Conservation (phyloP, 2,113 vertebrate species). For the Poicephalus gulielmi region DNA sequence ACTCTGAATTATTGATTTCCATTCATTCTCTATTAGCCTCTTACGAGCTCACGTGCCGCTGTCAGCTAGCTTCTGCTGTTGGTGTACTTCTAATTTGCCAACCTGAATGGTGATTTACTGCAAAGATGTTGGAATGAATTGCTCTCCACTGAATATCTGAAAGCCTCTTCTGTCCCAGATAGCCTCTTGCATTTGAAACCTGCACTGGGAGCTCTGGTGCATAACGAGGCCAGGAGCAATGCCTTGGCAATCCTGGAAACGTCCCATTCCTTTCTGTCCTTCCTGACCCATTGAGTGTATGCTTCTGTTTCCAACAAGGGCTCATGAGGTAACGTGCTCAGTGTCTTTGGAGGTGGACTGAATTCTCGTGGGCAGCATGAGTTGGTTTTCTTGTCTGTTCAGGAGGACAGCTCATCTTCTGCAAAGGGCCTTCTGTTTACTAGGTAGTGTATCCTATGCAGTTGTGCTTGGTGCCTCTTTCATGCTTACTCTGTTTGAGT, state of each 20-base stretch:
- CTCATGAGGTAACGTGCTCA: rapidly evolving
- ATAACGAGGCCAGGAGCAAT: not conserved
- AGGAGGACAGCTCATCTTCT: not conserved
- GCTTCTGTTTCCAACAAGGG: not conserved
- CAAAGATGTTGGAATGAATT: not conserved
- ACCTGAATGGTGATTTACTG: not conserved
- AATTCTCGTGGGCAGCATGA: rapidly evolving
- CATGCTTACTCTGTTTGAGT: not conserved
- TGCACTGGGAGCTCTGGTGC: not conserved
- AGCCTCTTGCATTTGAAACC: not conserved
- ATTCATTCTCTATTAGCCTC: constrained; percentile 1
- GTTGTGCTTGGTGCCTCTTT: not conserved
- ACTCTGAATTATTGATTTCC: constrained; percentile 33
- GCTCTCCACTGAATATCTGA: not conserved
- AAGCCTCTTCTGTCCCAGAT: not conserved
- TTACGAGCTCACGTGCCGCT: not conserved
- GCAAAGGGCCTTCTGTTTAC: not conserved
- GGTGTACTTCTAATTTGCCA: not conserved
- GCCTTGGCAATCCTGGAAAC: not conserved
- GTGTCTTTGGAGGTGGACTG: not conserved
- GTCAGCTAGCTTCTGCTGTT: not conserved
- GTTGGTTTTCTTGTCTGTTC: not conserved
- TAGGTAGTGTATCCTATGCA: rapidly evolving
- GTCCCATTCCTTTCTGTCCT: not conserved
- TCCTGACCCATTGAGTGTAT: not conserved